phyloP scores from a whole-genome alignment of 2,113 vertebrate genomes.

The Nibea albiflora region DNA sequence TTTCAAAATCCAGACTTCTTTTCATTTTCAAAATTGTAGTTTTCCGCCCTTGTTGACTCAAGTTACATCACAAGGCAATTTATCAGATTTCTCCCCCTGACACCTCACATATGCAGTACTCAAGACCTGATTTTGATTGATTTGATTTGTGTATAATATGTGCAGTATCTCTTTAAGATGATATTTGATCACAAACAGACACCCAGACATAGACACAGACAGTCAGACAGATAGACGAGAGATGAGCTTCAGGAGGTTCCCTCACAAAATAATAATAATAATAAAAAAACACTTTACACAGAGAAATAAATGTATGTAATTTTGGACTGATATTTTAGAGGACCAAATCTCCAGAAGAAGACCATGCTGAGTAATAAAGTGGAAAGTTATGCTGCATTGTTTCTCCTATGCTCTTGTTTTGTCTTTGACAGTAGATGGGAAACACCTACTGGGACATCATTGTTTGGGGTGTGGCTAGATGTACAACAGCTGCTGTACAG shows the following conservation, averaged over 20 bases:
- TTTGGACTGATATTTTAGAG: not conserved
- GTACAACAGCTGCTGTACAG: not conserved
- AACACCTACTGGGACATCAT: constrained; percentile 11
- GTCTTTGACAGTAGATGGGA: not conserved
- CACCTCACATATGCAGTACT: too few relatives aligned
- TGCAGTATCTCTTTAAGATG: not conserved
- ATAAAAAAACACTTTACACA: not conserved
- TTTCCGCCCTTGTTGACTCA: too few relatives aligned
- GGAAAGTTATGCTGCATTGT: not conserved
- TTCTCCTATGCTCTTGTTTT: not conserved
- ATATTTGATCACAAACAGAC: too few relatives aligned
- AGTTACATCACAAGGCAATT: too few relatives aligned
- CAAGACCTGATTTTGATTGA: too few relatives aligned
- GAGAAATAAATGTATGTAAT: not conserved
- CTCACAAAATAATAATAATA: not conserved
- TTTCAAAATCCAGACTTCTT: too few relatives aligned
- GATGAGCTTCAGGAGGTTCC: not conserved
- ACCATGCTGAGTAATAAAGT: not conserved
- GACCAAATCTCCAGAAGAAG: too few relatives aligned
- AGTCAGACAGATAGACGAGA: too few relatives aligned
- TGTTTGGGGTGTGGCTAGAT: not conserved
- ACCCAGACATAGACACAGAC: too few relatives aligned
- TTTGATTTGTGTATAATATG: not conserved
- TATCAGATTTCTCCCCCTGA: not conserved
- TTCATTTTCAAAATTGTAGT: too few relatives aligned